phyloP scores from a whole-genome alignment of 2,888 invertebrate species.

The Epicampocera succincta region DNA sequence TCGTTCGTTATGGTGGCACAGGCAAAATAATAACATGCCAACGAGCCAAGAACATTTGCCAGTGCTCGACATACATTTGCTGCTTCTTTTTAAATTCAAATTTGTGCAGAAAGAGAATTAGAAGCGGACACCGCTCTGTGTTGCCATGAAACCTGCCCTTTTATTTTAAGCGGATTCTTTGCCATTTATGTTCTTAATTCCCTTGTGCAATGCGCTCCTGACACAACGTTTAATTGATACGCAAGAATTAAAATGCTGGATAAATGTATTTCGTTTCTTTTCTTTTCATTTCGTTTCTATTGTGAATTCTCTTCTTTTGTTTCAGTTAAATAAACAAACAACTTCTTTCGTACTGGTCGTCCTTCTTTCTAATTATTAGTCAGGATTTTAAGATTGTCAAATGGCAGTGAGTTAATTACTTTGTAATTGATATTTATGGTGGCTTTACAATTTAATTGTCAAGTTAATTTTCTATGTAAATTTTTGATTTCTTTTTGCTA shows the following conservation, averaged over 20 bases:
- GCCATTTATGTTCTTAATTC: no score
- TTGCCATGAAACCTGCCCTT: no score
- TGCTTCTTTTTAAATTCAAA: no score
- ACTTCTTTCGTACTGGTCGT: conserved; percentile 19
- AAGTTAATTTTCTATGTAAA: conserved; percentile 72
- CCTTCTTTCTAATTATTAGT: conserved; percentile 41
- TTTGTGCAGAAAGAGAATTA: no score
- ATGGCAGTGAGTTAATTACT: conserved; percentile 78
- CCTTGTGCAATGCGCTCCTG: no score
- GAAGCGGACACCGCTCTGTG: no score
- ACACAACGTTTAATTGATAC: neutral
- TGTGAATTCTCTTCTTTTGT: neutral
- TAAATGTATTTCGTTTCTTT: neutral
- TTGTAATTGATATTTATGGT: conserved; percentile 79
- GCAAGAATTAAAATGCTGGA: neutral
- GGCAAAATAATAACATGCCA: no score
- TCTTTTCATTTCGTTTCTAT: neutral
- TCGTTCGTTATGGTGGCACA: no score
- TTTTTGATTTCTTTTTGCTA: neutral
- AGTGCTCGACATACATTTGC: no score
- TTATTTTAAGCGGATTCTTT: no score
- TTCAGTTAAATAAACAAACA: conserved; percentile 5
- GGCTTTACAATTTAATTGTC: conserved; percentile 77
- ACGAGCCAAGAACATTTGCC: no score
- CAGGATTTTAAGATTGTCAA: conserved; percentile 56